Evolutionary conservation across 2,888 invertebrate genomes (phyloP).

Genomic region (Meandrusa payeni): DNA sequence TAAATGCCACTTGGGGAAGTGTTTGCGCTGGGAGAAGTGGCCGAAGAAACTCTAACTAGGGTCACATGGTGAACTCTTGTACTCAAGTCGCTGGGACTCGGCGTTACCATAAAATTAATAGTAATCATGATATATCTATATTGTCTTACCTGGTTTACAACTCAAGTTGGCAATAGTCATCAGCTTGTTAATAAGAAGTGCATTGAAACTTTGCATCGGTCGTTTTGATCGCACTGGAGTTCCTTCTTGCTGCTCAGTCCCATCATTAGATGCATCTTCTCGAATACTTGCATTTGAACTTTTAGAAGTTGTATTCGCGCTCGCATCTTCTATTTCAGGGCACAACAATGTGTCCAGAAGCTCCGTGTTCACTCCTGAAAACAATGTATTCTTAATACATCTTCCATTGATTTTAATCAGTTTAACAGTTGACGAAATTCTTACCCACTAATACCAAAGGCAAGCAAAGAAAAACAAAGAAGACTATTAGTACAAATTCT

Average conservation of each 20-base stretch:
- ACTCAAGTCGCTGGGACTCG: too few relatives aligned
- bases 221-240: conserved; percentile 45
- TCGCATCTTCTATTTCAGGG: conserved; percentile 69
- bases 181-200: conserved; percentile 89
- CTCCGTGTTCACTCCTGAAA: conserved; percentile 89
- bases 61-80: too few relatives aligned
- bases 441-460: conserved; percentile 62
- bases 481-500: conserved; percentile 15
- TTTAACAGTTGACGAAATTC: conserved; percentile 31
- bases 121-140: too few relatives aligned
- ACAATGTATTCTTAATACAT: conserved; percentile 29
- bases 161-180: conserved; percentile 90
- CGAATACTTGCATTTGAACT: conserved; percentile 25
- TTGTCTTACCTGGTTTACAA: conserved; percentile 90
- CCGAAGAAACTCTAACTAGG: too few relatives aligned
- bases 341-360: conserved; percentile 89
- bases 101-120: too few relatives aligned
- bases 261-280: conserved; percentile 33
- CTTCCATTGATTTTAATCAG: conserved; percentile 13
- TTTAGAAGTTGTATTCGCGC: conserved; percentile 25
- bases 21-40: too few relatives aligned
- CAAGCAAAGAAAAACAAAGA: conserved; percentile 45
- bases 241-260: conserved; percentile 42
- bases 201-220: conserved; percentile 86
- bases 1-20: too few relatives aligned